Evolutionary conservation across 1,140 invertebrate genomes (phyloP), one percentile per base, ranked within the genome.

Genomic region (Diorhabda carinulata): DNA sequence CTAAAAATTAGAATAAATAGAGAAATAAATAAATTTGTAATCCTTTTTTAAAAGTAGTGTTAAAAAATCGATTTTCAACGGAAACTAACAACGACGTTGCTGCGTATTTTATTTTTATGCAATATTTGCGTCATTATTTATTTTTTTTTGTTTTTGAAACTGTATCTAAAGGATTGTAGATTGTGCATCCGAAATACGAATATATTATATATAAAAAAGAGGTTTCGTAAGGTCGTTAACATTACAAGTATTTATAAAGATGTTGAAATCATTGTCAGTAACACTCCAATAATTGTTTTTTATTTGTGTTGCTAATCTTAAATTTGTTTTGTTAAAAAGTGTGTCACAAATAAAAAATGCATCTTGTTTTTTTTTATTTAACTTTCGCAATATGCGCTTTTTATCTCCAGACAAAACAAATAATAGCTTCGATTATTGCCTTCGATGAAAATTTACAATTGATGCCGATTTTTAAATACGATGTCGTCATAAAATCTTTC

Each of bases 331-430:
- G 57, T 69, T 64, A 66, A 69, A 72, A 72, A 72, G 68, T 70
- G 66, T 72, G 71, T 72, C 71, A 72, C 67, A 64, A 69, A 66
- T 58, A 61, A 70, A 25, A 57, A 70, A 63, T 70, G 63, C 52
- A 56, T 64, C 52, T n/a, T 64, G 45, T 64, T 64, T 64, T 25
- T 25, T 62, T 64, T 64, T 64, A 56, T 64, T 64, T 64, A 43
- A 25, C 67, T 70, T 72, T 69, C 67, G 71, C 64, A 72, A 69
- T 66, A 52, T 52, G 68, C 67, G 57, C 8, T 72, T 69, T 72
- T 72, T 72, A 72, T 72, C 71, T 72, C 71, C 68, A 72, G 71
- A 72, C 71, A 72, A 67, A 72, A 69, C 65, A 72, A 72, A 72
- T 52, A 72, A 8, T 52, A 25, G 25, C 25, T n/a, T 52, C 47